Evolutionary conservation across 2,113 vertebrate genomes (phyloP).

Genomic region (Menura novaehollandiae): DNA sequence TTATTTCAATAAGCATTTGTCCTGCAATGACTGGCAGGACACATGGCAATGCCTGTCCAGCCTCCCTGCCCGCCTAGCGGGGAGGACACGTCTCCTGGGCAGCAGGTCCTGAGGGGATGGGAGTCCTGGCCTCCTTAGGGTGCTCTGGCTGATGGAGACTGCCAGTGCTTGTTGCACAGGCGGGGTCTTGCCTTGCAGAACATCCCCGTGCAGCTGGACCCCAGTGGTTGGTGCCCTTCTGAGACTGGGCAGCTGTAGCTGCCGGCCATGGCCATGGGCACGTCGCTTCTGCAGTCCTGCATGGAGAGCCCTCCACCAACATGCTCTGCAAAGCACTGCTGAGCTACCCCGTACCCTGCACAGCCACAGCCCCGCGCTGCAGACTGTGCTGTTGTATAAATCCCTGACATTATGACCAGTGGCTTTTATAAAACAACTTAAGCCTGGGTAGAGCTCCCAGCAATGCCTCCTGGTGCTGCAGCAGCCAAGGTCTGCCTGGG

Average conservation of each 20-base stretch:
- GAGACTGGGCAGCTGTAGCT: rapidly evolving
- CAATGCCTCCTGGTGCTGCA: background rate
- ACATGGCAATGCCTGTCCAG: background rate
- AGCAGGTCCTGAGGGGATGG: rapidly evolving
- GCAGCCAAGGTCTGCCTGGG: background rate
- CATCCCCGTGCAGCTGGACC: background rate
- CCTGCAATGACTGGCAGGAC: slow-evolving; percentile 44
- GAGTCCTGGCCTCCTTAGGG: rapidly evolving
- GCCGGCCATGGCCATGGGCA: rapidly evolving
- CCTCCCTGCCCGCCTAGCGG: rapidly evolving
- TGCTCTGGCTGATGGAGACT: rapidly evolving
- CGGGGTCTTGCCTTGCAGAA: rapidly evolving
- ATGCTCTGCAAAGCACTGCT: background rate
- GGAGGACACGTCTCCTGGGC: rapidly evolving
- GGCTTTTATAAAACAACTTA: background rate
- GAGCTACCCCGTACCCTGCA: background rate
- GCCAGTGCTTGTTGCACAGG: rapidly evolving
- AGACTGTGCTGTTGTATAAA: background rate
- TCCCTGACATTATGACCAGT: background rate
- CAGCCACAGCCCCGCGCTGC: background rate
- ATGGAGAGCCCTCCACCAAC: background rate
- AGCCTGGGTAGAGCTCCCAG: background rate
- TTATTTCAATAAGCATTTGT: slow-evolving; percentile 63
- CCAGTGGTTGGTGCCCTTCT: rapidly evolving
- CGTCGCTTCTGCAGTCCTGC: background rate